Evolutionary conservation across 2,113 vertebrate genomes (phyloP), one percentile per base, ranked within the genome.

Genomic region (Nothoprocta pentlandii): DNA sequence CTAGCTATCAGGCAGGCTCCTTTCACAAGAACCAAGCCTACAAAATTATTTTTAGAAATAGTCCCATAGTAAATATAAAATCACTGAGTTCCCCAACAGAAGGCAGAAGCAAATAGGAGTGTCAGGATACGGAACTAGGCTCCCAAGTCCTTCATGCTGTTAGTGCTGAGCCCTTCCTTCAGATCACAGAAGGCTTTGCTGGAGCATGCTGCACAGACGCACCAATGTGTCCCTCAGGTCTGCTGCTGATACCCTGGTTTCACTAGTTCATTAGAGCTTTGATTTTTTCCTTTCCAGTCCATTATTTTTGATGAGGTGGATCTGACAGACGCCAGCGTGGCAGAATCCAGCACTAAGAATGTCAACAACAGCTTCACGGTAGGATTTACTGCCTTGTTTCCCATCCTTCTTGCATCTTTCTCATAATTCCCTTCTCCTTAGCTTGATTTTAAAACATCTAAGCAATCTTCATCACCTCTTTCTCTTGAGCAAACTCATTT

Each of bases 351-450:
- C 98, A 99, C 99, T 89, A 99, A 99, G 97, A 99, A 99, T 88
- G 98, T 99, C 94, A 99, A 99, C 98, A 99, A 99, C 98, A 99
- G 99, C 96, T 99, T 99, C 93, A 99, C 99, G 39, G 99, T 99
- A 97, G 98, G 99, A 89, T n/a, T 88, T 75, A 9, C 36, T 42
- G 16, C 9, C 10, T 42, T 34, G 10, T 75, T 78, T 95, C 80
- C 56, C 30, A 34, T 76, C 82, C 30, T 75, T 74, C 46, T 76
- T 87, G 19, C 3, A 26, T 64, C 66, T 80, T 76, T 74, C 16
- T 7, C n/a, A 17, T 20, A 32, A 11, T 34, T 78, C 30, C 16
- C 9, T 20, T 76, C 76, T 82, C 16, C 83, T 80, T 56, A 64
- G 28, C 54, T 41, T n/a, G 34, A 15, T 6, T 80, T 59, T 49